A percentile compares a stretch with the other conserved stretches of the same genome.
phyloP scores from a whole-genome alignment of 92 coral and sea anemone species.

The Phenganax marumi region DNA sequence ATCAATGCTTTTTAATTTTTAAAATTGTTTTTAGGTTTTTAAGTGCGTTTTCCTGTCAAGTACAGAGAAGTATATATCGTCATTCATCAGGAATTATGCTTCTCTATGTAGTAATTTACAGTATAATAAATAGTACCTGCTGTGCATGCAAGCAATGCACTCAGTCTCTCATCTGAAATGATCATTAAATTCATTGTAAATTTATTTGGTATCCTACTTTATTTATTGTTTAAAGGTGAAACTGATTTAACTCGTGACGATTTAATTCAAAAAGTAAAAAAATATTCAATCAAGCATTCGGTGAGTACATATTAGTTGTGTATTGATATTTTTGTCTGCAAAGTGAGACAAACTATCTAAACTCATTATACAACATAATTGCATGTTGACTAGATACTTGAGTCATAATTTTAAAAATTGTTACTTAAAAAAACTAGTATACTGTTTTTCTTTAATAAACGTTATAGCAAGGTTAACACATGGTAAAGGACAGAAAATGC shows the following conservation, averaged over 20 bases:
- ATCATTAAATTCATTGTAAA: not conserved
- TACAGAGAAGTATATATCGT: too few species aligned
- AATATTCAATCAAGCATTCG: constrained; percentile 24
- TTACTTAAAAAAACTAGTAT: not conserved
- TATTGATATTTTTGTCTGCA: not conserved
- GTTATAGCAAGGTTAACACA: not conserved
- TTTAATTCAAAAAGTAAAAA: constrained; percentile 14
- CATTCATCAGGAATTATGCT: too few species aligned
- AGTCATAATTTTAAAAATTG: too few species aligned
- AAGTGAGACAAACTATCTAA: too few species aligned
- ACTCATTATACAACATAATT: too few species aligned
- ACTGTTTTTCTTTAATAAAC: not conserved
- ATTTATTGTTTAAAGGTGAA: not conserved
- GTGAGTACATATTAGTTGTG: not conserved
- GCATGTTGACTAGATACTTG: too few species aligned
- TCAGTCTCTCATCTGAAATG: not conserved
- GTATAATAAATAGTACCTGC: too few species aligned
- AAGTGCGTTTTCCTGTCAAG: too few species aligned
- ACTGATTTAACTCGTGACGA: constrained; percentile 20
- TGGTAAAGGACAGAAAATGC: constrained; percentile 13
- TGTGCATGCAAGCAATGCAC: not conserved
- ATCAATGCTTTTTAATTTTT: too few species aligned
- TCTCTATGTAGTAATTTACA: not conserved
- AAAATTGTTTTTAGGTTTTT: too few species aligned
- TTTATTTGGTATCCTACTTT: not conserved